Conservation (phyloP, 2,888 invertebrate genomes). For the Gisinianus flammeolus region DNA sequence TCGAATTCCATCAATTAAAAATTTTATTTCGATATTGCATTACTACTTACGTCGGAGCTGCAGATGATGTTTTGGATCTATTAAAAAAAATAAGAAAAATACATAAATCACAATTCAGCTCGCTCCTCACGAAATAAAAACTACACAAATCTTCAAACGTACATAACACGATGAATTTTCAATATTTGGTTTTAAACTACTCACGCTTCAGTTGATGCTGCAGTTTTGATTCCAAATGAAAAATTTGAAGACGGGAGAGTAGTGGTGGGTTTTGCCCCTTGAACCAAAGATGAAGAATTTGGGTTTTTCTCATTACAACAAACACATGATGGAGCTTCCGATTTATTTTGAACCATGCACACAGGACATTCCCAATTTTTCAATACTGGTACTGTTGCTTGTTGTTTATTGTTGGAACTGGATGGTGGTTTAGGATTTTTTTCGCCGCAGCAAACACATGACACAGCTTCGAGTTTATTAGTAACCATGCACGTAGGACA, state of each 20-base stretch:
- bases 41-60: background rate
- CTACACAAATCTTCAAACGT: no score
- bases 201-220: background rate
- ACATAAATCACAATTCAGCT: no score
- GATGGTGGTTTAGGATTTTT: conserved; percentile 30
- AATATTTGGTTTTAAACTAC: no score
- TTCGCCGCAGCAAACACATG: conserved; percentile 37
- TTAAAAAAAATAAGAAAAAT: no score
- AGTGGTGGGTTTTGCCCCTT: background rate
- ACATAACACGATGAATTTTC: no score
- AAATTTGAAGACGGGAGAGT: conserved; percentile 1
- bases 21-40: background rate
- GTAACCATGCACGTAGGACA: conserved; percentile 37
- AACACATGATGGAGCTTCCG: conserved; percentile 23
- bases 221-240: conserved; percentile 9
- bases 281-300: background rate
- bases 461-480: conserved; percentile 21
- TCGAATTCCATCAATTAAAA: background rate
- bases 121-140: no score
- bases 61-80: background rate
- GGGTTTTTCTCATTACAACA: conserved; percentile 41
- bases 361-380: conserved; percentile 37
- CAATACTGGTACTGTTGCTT: background rate
- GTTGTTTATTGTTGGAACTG: background rate
- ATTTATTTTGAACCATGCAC: conserved; percentile 36